These are phyloP conservation scores for Argynnis bischoffii DNA, from an alignment of 2,888 invertebrate genomes.

Conservation along the genomic window DNA sequence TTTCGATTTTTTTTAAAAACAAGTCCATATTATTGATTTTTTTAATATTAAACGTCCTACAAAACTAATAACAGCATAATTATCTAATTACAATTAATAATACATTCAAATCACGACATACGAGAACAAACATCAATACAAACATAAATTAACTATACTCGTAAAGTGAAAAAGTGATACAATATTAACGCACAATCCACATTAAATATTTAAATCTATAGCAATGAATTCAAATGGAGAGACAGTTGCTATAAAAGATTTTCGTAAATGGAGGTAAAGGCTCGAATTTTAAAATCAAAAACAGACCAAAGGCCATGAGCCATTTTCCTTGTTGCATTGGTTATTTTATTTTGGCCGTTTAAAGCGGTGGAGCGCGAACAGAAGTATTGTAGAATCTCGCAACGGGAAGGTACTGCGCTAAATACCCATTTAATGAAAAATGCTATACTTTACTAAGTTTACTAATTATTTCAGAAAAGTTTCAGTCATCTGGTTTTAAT, in stretches of 20 bases:
- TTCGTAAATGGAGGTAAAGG: slow-evolving; percentile 17
- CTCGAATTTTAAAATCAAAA: slow-evolving; percentile 30
- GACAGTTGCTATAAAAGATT: slow-evolving; percentile 22
- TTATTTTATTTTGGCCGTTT: slow-evolving; percentile 34
- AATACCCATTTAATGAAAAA: slow-evolving; percentile 8
- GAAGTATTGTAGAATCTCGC: slow-evolving; percentile 27
- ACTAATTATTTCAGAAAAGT: slow-evolving; percentile 6
- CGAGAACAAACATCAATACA: too few relatives aligned
- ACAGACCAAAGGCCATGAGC: slow-evolving; percentile 18
- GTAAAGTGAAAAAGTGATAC: too few relatives aligned
- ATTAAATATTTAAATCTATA: not conserved
- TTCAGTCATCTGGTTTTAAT: not conserved
- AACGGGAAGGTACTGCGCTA: slow-evolving; percentile 16
- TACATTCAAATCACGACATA: too few relatives aligned
- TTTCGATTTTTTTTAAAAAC: too few relatives aligned
- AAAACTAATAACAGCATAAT: too few relatives aligned
- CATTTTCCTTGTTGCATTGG: slow-evolving; percentile 28
- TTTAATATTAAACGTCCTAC: too few relatives aligned
- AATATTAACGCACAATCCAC: too few relatives aligned
- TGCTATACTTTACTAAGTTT: slow-evolving; percentile 1
- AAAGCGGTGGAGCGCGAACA: slow-evolving; percentile 27
- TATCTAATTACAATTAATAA: too few relatives aligned
- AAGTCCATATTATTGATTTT: too few relatives aligned
- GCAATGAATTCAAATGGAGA: slow-evolving; percentile 12
- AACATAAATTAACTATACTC: too few relatives aligned